A percentile compares a stretch with the other conserved stretches of the same genome.
Conservation (phyloP, 1,140 invertebrate species). For the Euglossa dilemma region DNA sequence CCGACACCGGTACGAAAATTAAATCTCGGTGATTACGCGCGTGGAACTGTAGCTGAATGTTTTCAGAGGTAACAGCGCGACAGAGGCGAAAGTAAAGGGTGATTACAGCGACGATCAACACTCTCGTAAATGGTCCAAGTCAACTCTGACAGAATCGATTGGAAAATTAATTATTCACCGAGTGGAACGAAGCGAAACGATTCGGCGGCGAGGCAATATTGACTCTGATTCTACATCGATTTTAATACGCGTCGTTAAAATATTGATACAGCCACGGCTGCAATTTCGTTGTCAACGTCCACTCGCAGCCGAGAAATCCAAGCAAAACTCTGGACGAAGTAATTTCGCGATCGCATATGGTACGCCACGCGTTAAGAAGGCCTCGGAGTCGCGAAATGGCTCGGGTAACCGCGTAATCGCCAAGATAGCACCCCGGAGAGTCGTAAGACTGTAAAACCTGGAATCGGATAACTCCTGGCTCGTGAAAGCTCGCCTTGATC, state of each 20-base stretch:
- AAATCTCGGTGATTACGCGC: not conserved
- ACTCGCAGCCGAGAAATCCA: no score
- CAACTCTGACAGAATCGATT: not conserved
- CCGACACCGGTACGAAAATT: no score
- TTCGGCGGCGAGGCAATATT: not conserved
- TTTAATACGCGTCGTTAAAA: not conserved
- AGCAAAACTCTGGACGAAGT: no score
- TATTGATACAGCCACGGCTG: not conserved
- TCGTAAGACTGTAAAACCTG: no score
- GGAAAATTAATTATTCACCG: not conserved
- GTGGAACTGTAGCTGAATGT: not conserved
- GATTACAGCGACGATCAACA: not conserved
- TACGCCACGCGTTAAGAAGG: no score
- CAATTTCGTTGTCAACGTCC: no score
- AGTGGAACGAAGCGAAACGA: not conserved
- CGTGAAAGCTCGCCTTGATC: no score
- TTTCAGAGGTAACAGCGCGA: not conserved
- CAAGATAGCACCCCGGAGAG: no score
- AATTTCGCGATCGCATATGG: no score
- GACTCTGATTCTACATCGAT: not conserved
- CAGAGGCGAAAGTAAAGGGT: not conserved
- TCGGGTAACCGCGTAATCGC: no score
- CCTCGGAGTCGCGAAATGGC: no score
- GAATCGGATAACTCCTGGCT: no score
- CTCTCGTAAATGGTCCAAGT: not conserved